Evolutionary conservation across 2,888 invertebrate species (phyloP).

Genomic region (Lysandra coridon): DNA sequence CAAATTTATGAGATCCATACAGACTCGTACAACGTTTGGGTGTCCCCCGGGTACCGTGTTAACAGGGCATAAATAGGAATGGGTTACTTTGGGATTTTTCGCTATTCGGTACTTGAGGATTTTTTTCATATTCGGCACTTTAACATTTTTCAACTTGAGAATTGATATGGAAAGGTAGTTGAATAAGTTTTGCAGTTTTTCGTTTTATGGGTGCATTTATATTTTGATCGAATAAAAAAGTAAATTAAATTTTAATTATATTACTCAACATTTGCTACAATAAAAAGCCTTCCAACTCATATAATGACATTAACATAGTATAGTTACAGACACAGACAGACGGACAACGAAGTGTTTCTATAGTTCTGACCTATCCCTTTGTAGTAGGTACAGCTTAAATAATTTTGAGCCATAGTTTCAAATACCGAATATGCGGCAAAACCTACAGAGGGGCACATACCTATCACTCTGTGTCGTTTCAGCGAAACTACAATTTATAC

Average conservation of each 20-base stretch:
- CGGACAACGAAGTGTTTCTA: too few relatives aligned
- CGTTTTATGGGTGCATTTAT: neutral
- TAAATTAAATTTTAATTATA: too few relatives aligned
- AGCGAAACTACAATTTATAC: neutral
- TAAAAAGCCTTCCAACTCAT: too few relatives aligned
- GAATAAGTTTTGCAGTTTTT: neutral
- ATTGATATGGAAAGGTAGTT: neutral
- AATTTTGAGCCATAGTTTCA: neutral
- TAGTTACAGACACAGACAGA: too few relatives aligned
- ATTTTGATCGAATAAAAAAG: neutral
- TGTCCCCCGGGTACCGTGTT: neutral
- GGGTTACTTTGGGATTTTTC: neutral
- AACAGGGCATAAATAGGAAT: constrained; percentile 18
- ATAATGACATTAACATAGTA: too few relatives aligned
- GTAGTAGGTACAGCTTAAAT: too few relatives aligned
- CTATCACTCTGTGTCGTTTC: neutral
- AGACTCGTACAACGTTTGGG: neutral
- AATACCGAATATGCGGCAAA: neutral
- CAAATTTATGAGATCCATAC: constrained; percentile 11
- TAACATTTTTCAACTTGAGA: neutral
- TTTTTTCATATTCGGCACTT: neutral
- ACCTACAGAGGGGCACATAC: neutral
- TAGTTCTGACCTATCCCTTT: too few relatives aligned
- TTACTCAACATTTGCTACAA: too few relatives aligned
- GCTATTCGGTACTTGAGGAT: neutral